Percentiles rank a stretch among this genome's conserved stretches.
Conservation (phyloP, 1,140 invertebrate genomes). For the Lethocerus indicus region DNA sequence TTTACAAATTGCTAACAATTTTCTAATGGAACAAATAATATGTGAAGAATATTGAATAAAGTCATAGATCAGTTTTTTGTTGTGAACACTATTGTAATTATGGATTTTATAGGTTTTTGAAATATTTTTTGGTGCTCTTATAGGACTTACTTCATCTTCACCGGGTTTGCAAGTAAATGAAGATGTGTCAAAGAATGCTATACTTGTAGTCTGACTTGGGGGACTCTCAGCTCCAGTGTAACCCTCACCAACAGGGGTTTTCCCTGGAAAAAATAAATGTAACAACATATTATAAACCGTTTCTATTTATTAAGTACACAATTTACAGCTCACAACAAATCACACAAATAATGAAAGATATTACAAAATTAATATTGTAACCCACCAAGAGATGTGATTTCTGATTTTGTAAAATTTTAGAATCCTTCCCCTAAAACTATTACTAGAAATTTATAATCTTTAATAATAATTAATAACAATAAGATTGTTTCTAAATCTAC, state of each 20-base stretch:
- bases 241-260: slow-evolving; percentile 34
- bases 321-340: too few species aligned
- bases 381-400: too few species aligned
- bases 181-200: slow-evolving; percentile 33
- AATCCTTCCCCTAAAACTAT: slow-evolving; percentile 1
- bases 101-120: too few species aligned
- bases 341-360: too few species aligned
- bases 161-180: slow-evolving; percentile 22
- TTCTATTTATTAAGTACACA: too few species aligned
- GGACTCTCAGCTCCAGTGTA: slow-evolving; percentile 34
- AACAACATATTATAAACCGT: too few species aligned
- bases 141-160: slow-evolving; percentile 41
- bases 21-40: not conserved
- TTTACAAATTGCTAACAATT: not conserved
- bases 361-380: too few species aligned
- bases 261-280: slow-evolving; percentile 25
- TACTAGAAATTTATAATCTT: not conserved
- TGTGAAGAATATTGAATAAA: not conserved
- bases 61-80: not conserved
- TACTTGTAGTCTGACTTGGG: slow-evolving; percentile 37
- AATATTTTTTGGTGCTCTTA: too few species aligned
- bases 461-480: not conserved
- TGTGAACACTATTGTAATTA: too few species aligned
- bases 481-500: not conserved
- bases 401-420: too few species aligned